phyloP scores from a whole-genome alignment of 2,888 invertebrate species.

The Temnothorax rugatulus region DNA sequence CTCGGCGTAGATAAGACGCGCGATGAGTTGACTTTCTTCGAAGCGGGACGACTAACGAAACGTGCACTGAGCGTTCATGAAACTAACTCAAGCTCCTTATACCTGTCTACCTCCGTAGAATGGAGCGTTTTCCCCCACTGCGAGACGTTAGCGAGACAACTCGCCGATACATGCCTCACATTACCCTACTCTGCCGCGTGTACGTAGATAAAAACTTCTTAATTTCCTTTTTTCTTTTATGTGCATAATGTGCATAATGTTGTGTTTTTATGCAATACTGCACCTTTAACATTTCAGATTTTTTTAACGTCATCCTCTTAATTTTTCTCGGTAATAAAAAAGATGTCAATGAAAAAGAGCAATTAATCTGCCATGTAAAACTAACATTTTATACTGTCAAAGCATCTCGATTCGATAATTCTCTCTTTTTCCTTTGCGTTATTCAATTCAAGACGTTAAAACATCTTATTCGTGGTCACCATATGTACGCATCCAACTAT shows the following conservation, averaged over 20 bases:
- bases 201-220: background rate
- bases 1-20: background rate
- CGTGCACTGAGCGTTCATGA: slow-evolving; percentile 78
- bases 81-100: slow-evolving; percentile 78
- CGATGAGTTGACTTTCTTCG: slow-evolving; percentile 42
- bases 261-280: too few relatives aligned
- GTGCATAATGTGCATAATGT: too few relatives aligned
- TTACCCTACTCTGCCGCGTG: background rate
- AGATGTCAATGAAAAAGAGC: too few relatives aligned
- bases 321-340: too few relatives aligned
- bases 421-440: too few relatives aligned
- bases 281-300: too few relatives aligned
- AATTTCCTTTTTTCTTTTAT: background rate
- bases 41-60: slow-evolving; percentile 72
- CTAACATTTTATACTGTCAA: background rate
- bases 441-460: too few relatives aligned
- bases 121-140: slow-evolving; percentile 61
- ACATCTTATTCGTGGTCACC: too few relatives aligned
- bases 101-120: slow-evolving; percentile 68
- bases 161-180: background rate
- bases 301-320: too few relatives aligned
- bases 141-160: slow-evolving; percentile 4
- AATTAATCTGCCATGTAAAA: too few relatives aligned
- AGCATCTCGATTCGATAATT: too few relatives aligned
- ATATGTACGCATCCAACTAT: too few relatives aligned